phyloP scores from a whole-genome alignment of 2,797 vertebrate genomes.

The Schizothorax lantsangensis region DNA sequence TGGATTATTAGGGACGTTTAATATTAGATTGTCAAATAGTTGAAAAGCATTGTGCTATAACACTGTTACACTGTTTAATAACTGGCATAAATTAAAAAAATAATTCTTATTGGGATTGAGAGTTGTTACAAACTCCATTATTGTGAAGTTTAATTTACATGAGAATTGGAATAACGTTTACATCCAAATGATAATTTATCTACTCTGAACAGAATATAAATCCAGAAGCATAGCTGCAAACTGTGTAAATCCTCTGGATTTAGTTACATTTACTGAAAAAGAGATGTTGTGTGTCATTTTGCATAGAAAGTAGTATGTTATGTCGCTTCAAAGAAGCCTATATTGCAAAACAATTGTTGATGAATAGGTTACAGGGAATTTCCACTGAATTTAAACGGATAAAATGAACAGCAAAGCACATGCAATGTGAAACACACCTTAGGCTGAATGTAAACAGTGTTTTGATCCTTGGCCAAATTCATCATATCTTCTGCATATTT shows the following conservation, averaged over 20 bases:
- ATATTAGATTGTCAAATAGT: neutral
- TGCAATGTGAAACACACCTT: neutral
- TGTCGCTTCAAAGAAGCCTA: neutral
- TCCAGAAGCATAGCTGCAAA: neutral
- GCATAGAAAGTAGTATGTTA: neutral
- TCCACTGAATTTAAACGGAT: neutral
- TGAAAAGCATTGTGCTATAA: neutral
- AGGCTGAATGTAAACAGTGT: conserved; percentile 12
- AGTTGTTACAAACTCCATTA: neutral
- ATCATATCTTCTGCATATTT: conserved; percentile 26
- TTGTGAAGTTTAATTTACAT: neutral
- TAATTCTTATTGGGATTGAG: neutral
- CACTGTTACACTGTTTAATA: no score
- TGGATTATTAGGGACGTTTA: neutral
- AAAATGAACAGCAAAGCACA: conserved; percentile 1
- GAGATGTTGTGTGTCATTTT: neutral
- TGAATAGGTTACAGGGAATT: neutral
- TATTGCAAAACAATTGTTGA: neutral
- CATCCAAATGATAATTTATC: neutral
- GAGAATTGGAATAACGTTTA: neutral
- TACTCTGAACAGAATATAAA: neutral
- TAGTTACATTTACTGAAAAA: neutral
- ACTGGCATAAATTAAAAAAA: no score
- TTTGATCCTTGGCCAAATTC: conserved; percentile 13
- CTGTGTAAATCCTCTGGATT: neutral